Conservation (phyloP, 92 coral and sea anemone genomes). For the Parazoanthus swiftii region DNA sequence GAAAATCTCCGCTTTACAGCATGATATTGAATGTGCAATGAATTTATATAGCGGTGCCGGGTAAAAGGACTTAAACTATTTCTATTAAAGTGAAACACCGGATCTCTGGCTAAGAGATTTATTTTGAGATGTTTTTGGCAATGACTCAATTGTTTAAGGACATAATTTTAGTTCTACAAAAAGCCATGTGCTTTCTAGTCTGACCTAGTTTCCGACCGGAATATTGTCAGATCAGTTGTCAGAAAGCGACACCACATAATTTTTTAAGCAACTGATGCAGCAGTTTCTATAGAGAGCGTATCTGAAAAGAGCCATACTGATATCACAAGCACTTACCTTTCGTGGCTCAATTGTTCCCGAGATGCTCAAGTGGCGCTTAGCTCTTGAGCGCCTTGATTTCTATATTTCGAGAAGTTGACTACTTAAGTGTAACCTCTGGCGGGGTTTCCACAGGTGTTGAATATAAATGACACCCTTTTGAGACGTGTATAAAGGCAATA, state of each 20-base stretch:
- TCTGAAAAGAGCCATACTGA: background rate
- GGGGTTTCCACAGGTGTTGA: conserved; percentile 12
- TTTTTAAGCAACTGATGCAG: background rate
- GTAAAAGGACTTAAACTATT: background rate
- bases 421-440: conserved; percentile 7
- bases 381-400: background rate
- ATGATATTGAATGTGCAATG: background rate
- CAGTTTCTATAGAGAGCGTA: background rate
- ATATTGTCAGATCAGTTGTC: conserved; percentile 29
- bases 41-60: conserved; percentile 19
- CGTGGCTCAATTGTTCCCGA: background rate
- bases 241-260: background rate
- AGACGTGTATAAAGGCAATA: conserved; percentile 5
- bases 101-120: conserved; percentile 16
- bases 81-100: conserved; percentile 26
- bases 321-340: conserved; percentile 4
- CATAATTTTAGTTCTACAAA: conserved; percentile 4
- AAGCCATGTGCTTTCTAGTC: conserved; percentile 37
- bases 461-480: conserved; percentile 16
- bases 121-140: conserved; percentile 29
- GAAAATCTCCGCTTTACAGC: background rate
- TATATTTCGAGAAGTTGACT: conserved; percentile 4
- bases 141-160: conserved; percentile 13
- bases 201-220: conserved; percentile 42
- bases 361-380: conserved; percentile 1